phyloP scores from a whole-genome alignment of 2,888 invertebrate species.

The Papilio demoleus region DNA sequence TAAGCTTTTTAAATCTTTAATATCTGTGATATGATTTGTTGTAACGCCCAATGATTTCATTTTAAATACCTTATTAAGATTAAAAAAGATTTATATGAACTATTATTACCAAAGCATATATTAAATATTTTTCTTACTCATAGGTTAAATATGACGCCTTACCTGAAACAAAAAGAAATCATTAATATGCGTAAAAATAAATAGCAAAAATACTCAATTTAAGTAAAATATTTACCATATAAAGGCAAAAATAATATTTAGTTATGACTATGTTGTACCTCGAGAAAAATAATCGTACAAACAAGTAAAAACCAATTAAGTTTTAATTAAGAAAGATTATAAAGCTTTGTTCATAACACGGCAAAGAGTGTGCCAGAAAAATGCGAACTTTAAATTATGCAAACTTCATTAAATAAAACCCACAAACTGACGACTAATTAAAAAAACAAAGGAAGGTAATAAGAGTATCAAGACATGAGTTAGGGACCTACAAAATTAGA shows the following conservation, averaged over 20 bases:
- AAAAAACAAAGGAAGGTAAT: not conserved
- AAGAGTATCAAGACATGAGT: too few species aligned
- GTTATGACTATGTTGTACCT: not conserved
- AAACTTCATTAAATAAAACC: constrained; percentile 17
- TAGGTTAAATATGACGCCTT: not conserved
- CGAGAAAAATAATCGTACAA: not conserved
- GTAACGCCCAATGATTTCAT: constrained; percentile 7
- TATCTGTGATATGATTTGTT: constrained; percentile 15
- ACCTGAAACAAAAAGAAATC: constrained; percentile 35
- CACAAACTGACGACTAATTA: not conserved
- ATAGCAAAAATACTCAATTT: not conserved
- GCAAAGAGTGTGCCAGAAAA: not conserved
- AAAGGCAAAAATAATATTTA: not conserved
- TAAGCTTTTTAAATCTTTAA: too few species aligned
- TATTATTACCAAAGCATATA: not conserved
- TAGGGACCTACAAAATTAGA: too few species aligned
- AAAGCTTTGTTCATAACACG: constrained; percentile 14
- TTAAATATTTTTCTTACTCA: not conserved
- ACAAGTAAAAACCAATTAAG: not conserved
- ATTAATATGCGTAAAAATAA: constrained; percentile 5
- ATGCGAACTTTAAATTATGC: constrained; percentile 18
- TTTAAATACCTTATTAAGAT: not conserved
- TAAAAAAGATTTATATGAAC: not conserved
- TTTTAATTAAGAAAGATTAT: constrained; percentile 22
- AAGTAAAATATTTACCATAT: not conserved